phyloP scores from a whole-genome alignment of 2,888 invertebrate genomes.

The Melieria crassipennis region DNA sequence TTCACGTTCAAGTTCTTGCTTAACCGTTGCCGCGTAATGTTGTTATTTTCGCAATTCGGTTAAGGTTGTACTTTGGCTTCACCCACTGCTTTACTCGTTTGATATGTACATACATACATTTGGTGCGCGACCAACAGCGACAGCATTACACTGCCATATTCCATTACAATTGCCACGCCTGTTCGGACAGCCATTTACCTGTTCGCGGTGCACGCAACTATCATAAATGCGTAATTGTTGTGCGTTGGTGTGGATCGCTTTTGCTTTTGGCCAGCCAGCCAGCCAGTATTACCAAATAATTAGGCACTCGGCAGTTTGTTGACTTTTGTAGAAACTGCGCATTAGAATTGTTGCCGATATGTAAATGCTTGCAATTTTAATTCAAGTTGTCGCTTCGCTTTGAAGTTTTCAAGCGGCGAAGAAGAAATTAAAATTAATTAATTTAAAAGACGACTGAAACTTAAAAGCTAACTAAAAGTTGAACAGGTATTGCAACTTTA shows the following conservation, averaged over 20 bases:
- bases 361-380: too few species aligned
- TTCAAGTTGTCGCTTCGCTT: too few species aligned
- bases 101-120: neutral
- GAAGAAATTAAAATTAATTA: too few species aligned
- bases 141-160: too few species aligned
- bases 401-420: too few species aligned
- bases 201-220: too few species aligned
- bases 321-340: constrained; percentile 5
- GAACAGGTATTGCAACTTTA: too few species aligned
- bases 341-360: too few species aligned
- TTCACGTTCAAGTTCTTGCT: constrained; percentile 11
- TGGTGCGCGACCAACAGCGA: neutral
- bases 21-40: neutral
- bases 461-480: too few species aligned
- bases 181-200: too few species aligned
- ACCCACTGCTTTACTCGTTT: neutral
- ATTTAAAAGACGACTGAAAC: too few species aligned
- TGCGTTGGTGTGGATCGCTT: constrained; percentile 4
- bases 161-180: too few species aligned
- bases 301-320: constrained; percentile 27
- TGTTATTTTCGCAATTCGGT: constrained; percentile 7
- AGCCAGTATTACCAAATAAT: constrained; percentile 21
- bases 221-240: constrained; percentile 20
- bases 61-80: constrained; percentile 12
- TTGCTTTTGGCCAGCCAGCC: neutral